A percentile compares a stretch with the other conserved stretches of the same genome.
phyloP scores from a whole-genome alignment of 2,888 invertebrate genomes.

The Caenorhabditis panamensis region DNA sequence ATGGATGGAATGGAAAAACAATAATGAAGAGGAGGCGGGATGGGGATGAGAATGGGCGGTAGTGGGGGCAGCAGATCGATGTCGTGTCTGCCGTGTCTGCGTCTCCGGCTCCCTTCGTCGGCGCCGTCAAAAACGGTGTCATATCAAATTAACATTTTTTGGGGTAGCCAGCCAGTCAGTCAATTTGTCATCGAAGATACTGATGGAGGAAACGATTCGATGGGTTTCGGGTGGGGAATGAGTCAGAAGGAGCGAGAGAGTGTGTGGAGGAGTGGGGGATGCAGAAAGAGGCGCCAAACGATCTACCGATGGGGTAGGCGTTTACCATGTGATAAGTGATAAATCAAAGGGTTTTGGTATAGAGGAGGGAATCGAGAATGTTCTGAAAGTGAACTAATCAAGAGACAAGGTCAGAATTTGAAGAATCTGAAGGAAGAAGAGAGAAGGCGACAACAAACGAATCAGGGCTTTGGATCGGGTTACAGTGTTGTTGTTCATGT shows the following conservation, averaged over 20 bases:
- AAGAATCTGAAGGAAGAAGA: no score
- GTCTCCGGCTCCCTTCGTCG: background rate
- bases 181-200: slow-evolving; percentile 16
- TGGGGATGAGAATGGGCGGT: slow-evolving; percentile 22
- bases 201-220: slow-evolving; percentile 6
- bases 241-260: slow-evolving; percentile 28
- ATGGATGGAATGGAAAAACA: slow-evolving; percentile 12
- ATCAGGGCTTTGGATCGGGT: no score
- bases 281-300: slow-evolving; percentile 24
- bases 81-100: slow-evolving; percentile 7
- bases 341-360: background rate
- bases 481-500: no score
- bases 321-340: slow-evolving; percentile 41
- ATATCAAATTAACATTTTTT: slow-evolving; percentile 58
- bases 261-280: background rate
- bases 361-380: background rate
- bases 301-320: slow-evolving; percentile 26
- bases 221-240: slow-evolving; percentile 18
- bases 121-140: slow-evolving; percentile 35
- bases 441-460: no score
- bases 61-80: background rate
- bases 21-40: slow-evolving; percentile 13
- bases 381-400: background rate
- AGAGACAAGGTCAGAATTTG: no score
- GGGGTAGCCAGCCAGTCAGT: slow-evolving; percentile 3